These are phyloP conservation scores for Brachionichthys hirsutus DNA, from an alignment of 2,113 vertebrate species.

Conservation along the genomic window DNA sequence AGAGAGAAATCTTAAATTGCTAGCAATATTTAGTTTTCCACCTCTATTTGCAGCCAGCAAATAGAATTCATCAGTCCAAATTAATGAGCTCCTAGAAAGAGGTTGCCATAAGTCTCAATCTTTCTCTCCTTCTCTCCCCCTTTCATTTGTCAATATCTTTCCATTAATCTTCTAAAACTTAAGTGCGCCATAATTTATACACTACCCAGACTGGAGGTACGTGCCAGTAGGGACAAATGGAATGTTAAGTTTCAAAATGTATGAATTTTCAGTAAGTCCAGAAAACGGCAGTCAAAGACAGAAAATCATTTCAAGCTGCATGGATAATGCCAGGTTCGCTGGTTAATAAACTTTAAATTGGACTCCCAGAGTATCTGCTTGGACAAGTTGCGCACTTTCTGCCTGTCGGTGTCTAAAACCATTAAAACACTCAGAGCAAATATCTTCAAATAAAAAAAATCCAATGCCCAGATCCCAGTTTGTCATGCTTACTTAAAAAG, in stretches of 20 bases:
- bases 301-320: constrained; percentile 21
- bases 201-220: constrained; percentile 43
- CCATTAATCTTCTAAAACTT: constrained; percentile 49
- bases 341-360: constrained; percentile 44
- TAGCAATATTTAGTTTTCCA: constrained; percentile 24
- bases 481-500: constrained; percentile 12
- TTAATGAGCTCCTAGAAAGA: constrained; percentile 47
- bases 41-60: constrained; percentile 29
- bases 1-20: constrained; percentile 17
- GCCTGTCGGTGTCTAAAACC: constrained; percentile 29
- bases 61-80: constrained; percentile 41
- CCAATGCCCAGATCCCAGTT: not conserved
- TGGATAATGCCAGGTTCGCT: constrained; percentile 34
- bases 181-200: constrained; percentile 55
- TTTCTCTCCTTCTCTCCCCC: constrained; percentile 16
- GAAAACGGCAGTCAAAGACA: constrained; percentile 22
- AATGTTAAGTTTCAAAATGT: constrained; percentile 38
- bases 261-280: constrained; percentile 26
- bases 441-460: constrained; percentile 40
- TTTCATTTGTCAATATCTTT: constrained; percentile 53
- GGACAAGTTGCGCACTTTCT: constrained; percentile 29
- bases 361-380: constrained; percentile 30
- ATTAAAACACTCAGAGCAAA: constrained; percentile 26
- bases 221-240: constrained; percentile 59
- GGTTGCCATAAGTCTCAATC: constrained; percentile 27